Base-by-base conservation (phyloP, 2,888 invertebrate genomes). In the Slavum lentiscoides region DNA sequence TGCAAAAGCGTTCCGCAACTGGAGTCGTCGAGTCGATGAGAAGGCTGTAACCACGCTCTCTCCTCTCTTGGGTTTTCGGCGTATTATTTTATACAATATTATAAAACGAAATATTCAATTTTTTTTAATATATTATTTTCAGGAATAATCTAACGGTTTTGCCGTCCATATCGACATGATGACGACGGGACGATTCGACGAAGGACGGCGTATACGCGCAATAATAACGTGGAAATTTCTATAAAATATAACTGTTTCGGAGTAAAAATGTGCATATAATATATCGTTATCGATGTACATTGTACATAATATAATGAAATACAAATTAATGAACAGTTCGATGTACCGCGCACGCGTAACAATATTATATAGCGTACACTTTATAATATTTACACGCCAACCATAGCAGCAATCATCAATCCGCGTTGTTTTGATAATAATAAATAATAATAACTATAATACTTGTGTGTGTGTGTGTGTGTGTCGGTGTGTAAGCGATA, bases 71-170 rank as follows among this genome's bases (percentile, higher is more conserved):
- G 30, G 30, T 30, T 30, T 30, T 30, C 30, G 30, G 30, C 30
- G 30, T 30, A 30, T 30, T 30, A 30, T 30, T 30, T 30, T 30
- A 30, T 30, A n/a, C n/a, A 30, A 30, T 30, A 30, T 30, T 30
- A 30, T 30, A 30, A 30, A n/a, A n/a, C n/a, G n/a, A n/a, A n/a
- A n/a, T n/a, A n/a, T n/a, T n/a, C n/a, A n/a, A n/a, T n/a, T n/a
- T n/a, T 30, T 2, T 30, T 30, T 30, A 30, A 30, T 30, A 4
- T 30, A 2, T 69, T 37, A 1, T 80, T 80, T 80, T 72, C 70
- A 80, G 80, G 55, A 80, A 80, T 58, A 72, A 80, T 72, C 43
- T 80, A 55, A 80, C 72, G 37, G 80, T 80, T 15, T 66, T 80
- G 58, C 70, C 80, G 17, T 72, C 80, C 39, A 70, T 80, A 70